Evolutionary conservation across 2,888 invertebrate species (phyloP).

Genomic region (Hoplodrina ambigua): DNA sequence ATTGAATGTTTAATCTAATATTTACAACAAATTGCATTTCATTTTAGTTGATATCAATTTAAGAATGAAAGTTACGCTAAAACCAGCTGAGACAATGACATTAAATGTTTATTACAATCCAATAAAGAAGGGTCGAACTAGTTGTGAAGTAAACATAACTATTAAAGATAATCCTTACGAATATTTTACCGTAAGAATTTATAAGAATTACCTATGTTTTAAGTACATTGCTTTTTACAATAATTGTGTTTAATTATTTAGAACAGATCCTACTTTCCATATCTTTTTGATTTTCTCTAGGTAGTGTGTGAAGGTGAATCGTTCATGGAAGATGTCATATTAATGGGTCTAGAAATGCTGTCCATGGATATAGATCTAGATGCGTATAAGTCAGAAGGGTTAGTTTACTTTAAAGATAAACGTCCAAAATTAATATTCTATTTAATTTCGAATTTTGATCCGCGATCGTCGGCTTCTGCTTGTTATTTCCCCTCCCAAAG

Average conservation of each 20-base stretch:
- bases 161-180: slow-evolving; percentile 85
- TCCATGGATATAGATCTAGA: slow-evolving; percentile 84
- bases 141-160: slow-evolving; percentile 79
- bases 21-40: neutral
- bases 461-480: too few species aligned
- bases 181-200: slow-evolving; percentile 79
- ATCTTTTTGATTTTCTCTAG: slow-evolving; percentile 65
- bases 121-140: slow-evolving; percentile 77
- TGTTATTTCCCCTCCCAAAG: too few species aligned
- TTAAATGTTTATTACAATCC: slow-evolving; percentile 80
- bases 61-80: slow-evolving; percentile 70
- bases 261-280: neutral
- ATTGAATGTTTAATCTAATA: neutral
- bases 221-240: neutral
- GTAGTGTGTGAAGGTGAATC: slow-evolving; percentile 85
- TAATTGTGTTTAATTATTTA: too few species aligned
- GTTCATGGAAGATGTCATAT: slow-evolving; percentile 86
- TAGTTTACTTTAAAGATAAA: slow-evolving; percentile 22
- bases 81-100: slow-evolving; percentile 74
- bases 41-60: slow-evolving; percentile 74
- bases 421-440: neutral
- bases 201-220: neutral
- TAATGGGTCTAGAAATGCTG: slow-evolving; percentile 84
- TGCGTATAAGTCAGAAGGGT: slow-evolving; percentile 74
- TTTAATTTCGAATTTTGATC: too few species aligned